These are phyloP conservation scores for Leucophora obtusa DNA, from an alignment of 2,888 invertebrate species.

Conservation along the genomic window DNA sequence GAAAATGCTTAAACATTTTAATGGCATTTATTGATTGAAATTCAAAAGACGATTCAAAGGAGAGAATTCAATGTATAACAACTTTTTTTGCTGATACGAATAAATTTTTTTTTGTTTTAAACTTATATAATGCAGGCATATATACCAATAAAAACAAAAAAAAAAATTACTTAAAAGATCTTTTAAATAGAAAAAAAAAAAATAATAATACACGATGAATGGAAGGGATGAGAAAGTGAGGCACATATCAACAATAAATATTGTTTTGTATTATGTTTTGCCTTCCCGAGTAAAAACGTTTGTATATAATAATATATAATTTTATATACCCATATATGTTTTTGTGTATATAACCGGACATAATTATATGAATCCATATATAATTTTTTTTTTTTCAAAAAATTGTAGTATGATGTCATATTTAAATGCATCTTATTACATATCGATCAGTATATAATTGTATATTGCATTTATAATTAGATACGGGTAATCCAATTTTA, in stretches of 20 bases:
- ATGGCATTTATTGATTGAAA: conserved; percentile 44
- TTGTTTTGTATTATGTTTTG: background rate
- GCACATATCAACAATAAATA: background rate
- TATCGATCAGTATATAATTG: too few relatives aligned
- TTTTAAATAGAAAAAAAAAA: background rate
- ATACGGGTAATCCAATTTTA: too few relatives aligned
- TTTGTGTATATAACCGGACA: too few relatives aligned
- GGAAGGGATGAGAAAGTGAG: background rate
- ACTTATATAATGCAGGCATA: background rate
- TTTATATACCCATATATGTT: too few relatives aligned
- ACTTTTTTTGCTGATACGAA: background rate
- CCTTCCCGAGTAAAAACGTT: too few relatives aligned
- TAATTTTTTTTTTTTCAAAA: too few relatives aligned
- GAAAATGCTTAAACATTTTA: conserved; percentile 32
- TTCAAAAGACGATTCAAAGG: conserved; percentile 1
- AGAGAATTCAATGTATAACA: conserved; percentile 9
- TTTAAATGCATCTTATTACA: too few relatives aligned
- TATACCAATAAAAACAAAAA: background rate
- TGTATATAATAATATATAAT: too few relatives aligned
- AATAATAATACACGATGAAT: background rate
- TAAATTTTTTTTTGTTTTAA: background rate
- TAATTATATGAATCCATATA: too few relatives aligned
- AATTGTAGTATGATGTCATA: too few relatives aligned
- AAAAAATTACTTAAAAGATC: background rate
- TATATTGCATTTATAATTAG: too few relatives aligned